phyloP scores from a whole-genome alignment of 2,888 invertebrate species.

The Archaeoteleia sp. region DNA sequence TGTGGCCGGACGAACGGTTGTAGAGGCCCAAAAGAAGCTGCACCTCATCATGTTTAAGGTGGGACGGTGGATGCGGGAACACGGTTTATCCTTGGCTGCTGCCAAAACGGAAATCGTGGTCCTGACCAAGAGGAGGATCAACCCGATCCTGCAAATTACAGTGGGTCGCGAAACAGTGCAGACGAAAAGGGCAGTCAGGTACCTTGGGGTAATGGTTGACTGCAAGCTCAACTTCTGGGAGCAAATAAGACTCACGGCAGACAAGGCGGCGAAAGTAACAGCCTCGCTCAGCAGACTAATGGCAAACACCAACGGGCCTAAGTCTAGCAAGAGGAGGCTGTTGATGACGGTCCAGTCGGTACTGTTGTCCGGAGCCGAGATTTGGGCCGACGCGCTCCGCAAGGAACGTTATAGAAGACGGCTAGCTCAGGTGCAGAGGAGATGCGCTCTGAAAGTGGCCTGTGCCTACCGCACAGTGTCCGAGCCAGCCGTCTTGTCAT shows the following conservation, averaged over 20 bases:
- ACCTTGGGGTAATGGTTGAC: conserved; percentile 54
- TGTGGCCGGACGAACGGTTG: conserved; percentile 6
- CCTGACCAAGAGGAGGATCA: no score
- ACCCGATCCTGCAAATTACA: no score
- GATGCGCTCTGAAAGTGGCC: conserved; percentile 43
- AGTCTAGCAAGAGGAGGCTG: conserved; percentile 27
- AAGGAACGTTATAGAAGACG: conserved; percentile 33
- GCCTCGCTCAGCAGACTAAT: conserved; percentile 21
- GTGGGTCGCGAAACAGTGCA: no score
- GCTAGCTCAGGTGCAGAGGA: conserved; percentile 36
- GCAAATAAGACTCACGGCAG: conserved; percentile 38
- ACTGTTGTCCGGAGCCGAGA: conserved; percentile 45
- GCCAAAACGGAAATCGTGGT: no score
- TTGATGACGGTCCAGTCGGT: conserved; percentile 45
- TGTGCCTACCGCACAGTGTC: conserved; percentile 55
- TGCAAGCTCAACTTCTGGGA: conserved; percentile 35
- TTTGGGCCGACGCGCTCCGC: conserved; percentile 40
- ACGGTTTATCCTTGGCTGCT: no score
- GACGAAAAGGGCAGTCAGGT: conserved; percentile 42
- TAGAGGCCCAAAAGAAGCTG: no score
- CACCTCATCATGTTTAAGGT: conserved; percentile 12
- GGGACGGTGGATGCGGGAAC: conserved; percentile 22
- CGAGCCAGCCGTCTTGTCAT: conserved; percentile 45
- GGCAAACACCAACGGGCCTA: conserved; percentile 19
- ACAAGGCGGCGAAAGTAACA: conserved; percentile 43